Conservation (phyloP, 2,888 invertebrate genomes). For the Drosophila pegasa region DNA sequence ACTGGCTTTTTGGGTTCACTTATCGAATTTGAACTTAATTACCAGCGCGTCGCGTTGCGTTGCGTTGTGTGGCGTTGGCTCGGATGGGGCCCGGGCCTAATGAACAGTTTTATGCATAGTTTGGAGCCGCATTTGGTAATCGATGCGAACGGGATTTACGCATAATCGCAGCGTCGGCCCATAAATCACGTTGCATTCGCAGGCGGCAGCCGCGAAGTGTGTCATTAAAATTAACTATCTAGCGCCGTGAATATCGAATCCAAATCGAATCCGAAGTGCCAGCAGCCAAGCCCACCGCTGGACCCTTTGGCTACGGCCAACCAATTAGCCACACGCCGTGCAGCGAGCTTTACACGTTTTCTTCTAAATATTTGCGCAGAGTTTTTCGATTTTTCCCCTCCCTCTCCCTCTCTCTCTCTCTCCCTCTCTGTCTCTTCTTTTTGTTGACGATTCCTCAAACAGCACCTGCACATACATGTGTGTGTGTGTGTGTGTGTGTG, state of each 20-base stretch:
- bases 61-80: conserved; percentile 31
- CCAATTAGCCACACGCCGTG: conserved; percentile 75
- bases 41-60: conserved; percentile 39
- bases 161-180: conserved; percentile 40
- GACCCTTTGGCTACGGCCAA: conserved; percentile 33
- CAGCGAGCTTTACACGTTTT: conserved; percentile 44
- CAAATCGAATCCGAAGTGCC: conserved; percentile 10
- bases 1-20: conserved; percentile 50
- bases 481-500: conserved; percentile 7
- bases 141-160: conserved; percentile 53
- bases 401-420: too few species aligned
- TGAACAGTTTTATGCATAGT: conserved; percentile 73
- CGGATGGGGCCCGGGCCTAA: conserved; percentile 60
- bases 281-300: conserved; percentile 8
- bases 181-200: conserved; percentile 78
- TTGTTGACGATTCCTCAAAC: conserved; percentile 50
- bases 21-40: conserved; percentile 76
- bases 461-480: conserved; percentile 6
- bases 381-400: conserved; percentile 31
- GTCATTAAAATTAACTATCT: conserved; percentile 80
- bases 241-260: conserved; percentile 43
- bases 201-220: conserved; percentile 53
- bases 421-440: background rate
- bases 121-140: conserved; percentile 65
- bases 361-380: conserved; percentile 69